phyloP scores from a whole-genome alignment of 2,888 invertebrate species.

The Oscheius onirici region DNA sequence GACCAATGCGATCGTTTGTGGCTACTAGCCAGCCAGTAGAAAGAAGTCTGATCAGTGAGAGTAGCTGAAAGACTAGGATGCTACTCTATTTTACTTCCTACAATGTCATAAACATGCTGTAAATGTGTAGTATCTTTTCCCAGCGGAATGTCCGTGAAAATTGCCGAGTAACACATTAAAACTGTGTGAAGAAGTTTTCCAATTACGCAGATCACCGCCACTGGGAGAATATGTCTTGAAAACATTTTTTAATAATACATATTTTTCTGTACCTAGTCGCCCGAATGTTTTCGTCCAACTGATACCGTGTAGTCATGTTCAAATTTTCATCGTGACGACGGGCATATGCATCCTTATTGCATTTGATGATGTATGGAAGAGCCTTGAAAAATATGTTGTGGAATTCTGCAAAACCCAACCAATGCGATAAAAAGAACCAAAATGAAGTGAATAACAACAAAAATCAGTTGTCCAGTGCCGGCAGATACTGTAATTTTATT shows the following conservation, averaged over 20 bases:
- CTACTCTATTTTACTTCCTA: neutral
- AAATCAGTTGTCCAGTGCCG: too few relatives aligned
- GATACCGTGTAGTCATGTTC: too few relatives aligned
- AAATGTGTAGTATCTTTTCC: neutral
- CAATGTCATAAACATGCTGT: neutral
- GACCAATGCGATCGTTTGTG: neutral
- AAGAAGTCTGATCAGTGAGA: neutral
- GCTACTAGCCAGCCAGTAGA: neutral
- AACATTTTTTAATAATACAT: neutral
- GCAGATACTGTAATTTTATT: too few relatives aligned
- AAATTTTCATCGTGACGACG: too few relatives aligned
- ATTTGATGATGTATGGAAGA: neutral
- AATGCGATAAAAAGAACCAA: too few relatives aligned
- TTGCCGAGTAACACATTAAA: neutral
- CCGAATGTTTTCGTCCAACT: too few relatives aligned
- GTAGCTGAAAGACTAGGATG: neutral
- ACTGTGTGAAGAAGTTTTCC: neutral
- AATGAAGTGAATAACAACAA: too few relatives aligned
- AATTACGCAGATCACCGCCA: neutral
- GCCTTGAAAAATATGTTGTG: neutral
- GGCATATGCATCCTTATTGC: too few relatives aligned
- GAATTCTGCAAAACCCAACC: too few relatives aligned
- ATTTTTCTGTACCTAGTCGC: neutral
- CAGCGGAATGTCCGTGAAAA: neutral
- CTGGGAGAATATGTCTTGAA: constrained; percentile 8